These are phyloP conservation scores for Coecobrya sp. DNA, from an alignment of 2,888 invertebrate genomes.

Conservation along the genomic window DNA sequence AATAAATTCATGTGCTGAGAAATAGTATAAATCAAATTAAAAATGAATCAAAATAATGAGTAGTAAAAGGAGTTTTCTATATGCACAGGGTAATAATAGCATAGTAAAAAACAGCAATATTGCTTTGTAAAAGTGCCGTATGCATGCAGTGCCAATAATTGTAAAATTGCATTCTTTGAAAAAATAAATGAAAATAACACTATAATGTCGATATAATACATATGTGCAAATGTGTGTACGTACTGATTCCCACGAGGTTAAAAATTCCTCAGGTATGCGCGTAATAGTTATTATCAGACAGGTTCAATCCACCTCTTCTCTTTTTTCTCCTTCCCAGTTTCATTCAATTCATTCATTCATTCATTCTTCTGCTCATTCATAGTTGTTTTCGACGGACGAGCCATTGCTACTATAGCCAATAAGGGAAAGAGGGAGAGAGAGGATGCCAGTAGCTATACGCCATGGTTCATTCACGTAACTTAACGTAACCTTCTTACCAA, in stretches of 20 bases:
- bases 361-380: conserved; percentile 66
- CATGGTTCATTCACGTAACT: conserved; percentile 78
- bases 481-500: conserved; percentile 62
- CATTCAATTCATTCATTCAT: conserved; percentile 80
- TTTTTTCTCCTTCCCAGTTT: conserved; percentile 55
- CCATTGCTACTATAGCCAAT: conserved; percentile 39
- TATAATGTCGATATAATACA: not conserved
- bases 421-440: conserved; percentile 57
- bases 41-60: conserved; percentile 79
- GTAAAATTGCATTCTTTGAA: conserved; percentile 39
- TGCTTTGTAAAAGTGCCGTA: not conserved
- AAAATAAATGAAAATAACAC: conserved; percentile 31
- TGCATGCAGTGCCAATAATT: not conserved
- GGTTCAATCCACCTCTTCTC: conserved; percentile 74
- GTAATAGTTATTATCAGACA: conserved; percentile 80
- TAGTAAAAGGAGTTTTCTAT: conserved; percentile 47
- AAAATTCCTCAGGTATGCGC: conserved; percentile 80
- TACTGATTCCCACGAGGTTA: conserved; percentile 81
- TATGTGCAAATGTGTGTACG: conserved; percentile 36
- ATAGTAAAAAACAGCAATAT: not conserved
- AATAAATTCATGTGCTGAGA: conserved; percentile 58
- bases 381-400: conserved; percentile 62
- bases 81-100: not conserved
- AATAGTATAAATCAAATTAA: conserved; percentile 79
- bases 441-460: conserved; percentile 67